These are phyloP conservation scores for Chloebia gouldiae DNA, from an alignment of 2,113 vertebrate species.

Conservation along the genomic window DNA sequence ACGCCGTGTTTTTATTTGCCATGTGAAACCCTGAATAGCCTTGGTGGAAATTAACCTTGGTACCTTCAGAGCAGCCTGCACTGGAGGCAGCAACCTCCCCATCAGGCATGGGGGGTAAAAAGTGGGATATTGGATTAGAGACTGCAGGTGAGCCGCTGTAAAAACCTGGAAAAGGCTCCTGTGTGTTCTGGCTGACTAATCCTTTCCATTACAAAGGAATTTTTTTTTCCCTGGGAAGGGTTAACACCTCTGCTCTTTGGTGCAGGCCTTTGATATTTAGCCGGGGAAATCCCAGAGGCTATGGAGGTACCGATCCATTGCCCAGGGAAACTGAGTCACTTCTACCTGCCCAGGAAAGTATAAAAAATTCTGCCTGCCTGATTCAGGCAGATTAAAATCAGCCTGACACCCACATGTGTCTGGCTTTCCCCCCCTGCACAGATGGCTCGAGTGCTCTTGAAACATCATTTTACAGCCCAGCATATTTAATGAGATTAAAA, in stretches of 20 bases:
- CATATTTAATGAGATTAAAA: background rate
- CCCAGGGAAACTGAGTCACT: conserved; percentile 52
- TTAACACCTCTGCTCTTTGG: background rate
- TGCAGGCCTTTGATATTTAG: conserved; percentile 43
- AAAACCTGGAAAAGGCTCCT: background rate
- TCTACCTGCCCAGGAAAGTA: background rate
- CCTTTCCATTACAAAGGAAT: conserved; percentile 26
- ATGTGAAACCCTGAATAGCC: rapidly evolving
- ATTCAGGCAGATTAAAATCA: conserved; percentile 46
- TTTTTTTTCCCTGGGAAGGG: conserved; percentile 24
- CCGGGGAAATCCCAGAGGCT: conserved; percentile 48
- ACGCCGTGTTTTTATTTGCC: background rate
- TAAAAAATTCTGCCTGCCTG: background rate
- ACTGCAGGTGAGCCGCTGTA: background rate
- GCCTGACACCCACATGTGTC: conserved; percentile 48
- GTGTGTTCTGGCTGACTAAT: background rate
- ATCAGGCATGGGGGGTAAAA: background rate
- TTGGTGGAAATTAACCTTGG: background rate
- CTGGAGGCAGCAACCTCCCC: background rate
- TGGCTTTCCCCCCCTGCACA: background rate
- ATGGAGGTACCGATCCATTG: background rate
- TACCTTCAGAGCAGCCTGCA: background rate
- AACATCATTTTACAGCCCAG: background rate
- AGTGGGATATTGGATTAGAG: background rate
- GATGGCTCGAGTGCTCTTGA: background rate